Percentiles rank a stretch among this genome's conserved stretches.
phyloP scores from a whole-genome alignment of 2,113 vertebrate species.

The Eleginops maclovinus region DNA sequence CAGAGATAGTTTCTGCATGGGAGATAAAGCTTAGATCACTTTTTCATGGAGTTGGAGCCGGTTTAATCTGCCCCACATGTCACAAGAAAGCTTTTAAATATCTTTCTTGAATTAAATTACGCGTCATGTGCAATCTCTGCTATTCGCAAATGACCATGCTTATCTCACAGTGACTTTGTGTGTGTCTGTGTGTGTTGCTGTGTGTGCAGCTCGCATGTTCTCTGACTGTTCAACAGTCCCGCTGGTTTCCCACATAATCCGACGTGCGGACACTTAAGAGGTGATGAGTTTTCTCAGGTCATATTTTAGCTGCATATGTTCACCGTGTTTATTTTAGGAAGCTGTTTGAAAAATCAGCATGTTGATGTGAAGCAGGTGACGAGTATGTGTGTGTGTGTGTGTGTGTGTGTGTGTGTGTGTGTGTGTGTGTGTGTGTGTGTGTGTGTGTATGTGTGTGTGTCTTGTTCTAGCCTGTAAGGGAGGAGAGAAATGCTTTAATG shows the following conservation, averaged over 20 bases:
- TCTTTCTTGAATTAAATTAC: constrained; percentile 74
- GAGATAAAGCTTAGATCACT: constrained; percentile 68
- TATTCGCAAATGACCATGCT: constrained; percentile 64
- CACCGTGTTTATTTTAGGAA: constrained; percentile 74
- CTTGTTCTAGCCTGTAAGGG: background rate
- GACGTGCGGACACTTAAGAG: constrained; percentile 49
- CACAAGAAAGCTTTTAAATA: constrained; percentile 72
- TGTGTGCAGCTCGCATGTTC: constrained; percentile 53
- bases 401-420: constrained; percentile 6
- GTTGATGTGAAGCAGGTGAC: constrained; percentile 34
- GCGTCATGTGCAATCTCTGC: constrained; percentile 56
- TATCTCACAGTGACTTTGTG: constrained; percentile 25
- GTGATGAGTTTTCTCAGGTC: constrained; percentile 74
- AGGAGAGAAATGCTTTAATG: constrained; percentile 24
- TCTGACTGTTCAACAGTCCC: constrained; percentile 60
- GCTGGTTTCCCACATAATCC: constrained; percentile 55
- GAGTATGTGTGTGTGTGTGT: constrained; percentile 21
- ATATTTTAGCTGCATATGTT: constrained; percentile 75
- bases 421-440: constrained; percentile 6
- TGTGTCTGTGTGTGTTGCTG: constrained; percentile 12
- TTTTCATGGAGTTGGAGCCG: constrained; percentile 57
- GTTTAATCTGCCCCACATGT: constrained; percentile 71
- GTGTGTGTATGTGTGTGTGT: constrained; percentile 19
- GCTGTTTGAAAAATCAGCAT: constrained; percentile 51
- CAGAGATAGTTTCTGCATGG: constrained; percentile 12